Evolutionary conservation across 2,113 vertebrate species (phyloP).

Genomic region (Pipa parva): DNA sequence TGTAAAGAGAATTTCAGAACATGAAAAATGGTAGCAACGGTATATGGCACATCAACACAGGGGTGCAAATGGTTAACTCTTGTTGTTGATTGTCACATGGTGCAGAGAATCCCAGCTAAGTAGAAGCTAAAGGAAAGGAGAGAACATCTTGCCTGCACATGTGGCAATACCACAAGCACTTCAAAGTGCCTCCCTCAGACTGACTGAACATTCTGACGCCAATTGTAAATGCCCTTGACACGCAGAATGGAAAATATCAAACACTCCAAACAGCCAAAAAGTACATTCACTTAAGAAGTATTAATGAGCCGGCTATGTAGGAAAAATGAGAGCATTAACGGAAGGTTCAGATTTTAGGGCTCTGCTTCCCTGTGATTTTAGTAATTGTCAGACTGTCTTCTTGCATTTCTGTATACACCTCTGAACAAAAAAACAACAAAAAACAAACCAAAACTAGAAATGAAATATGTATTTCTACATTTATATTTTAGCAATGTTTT

Average conservation of each 20-base stretch:
- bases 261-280: conserved; percentile 61
- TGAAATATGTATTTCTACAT: not conserved
- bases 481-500: not conserved
- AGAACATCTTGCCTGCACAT: conserved; percentile 97
- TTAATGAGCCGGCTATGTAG: conserved; percentile 58
- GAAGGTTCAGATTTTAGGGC: conserved; percentile 62
- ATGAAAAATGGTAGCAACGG: not conserved
- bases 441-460: too few species aligned
- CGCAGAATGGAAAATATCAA: conserved; percentile 96
- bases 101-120: conserved; percentile 71
- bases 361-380: conserved; percentile 32
- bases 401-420: not conserved
- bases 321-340: conserved; percentile 41
- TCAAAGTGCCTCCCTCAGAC: conserved; percentile 95
- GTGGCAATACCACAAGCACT: conserved; percentile 91
- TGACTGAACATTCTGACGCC: conserved; percentile 91
- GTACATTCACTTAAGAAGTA: conserved; percentile 54
- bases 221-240: conserved; percentile 96
- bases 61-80: conserved; percentile 70
- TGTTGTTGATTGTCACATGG: conserved; percentile 93
- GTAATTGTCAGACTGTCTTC: not conserved
- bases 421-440: too few species aligned
- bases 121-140: conserved; percentile 53
- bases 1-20: not conserved
- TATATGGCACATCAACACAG: fast-evolving